Evolutionary conservation across 2,888 invertebrate species (phyloP).

Genomic region (Gymnoscelis rufifasciata): DNA sequence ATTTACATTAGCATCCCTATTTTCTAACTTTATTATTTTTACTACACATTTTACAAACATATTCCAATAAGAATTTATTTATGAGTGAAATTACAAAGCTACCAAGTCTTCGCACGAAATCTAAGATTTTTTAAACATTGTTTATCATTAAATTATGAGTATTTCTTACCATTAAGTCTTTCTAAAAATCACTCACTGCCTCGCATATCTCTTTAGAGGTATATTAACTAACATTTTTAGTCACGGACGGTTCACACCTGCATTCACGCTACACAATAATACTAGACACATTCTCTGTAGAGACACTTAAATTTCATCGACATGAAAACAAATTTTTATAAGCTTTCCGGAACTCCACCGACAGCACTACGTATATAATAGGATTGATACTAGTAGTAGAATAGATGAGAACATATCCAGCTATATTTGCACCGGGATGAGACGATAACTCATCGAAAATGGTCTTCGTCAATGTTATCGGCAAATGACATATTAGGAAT

Average conservation of each 20-base stretch:
- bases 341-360: slow-evolving; percentile 92
- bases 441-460: slow-evolving; percentile 82
- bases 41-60: too few species aligned
- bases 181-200: slow-evolving; percentile 7
- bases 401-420: slow-evolving; percentile 90
- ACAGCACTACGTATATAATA: slow-evolving; percentile 95
- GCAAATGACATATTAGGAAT: slow-evolving; percentile 93
- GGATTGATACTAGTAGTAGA: slow-evolving; percentile 94
- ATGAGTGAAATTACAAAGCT: slow-evolving; percentile 12
- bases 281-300: slow-evolving; percentile 11
- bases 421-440: slow-evolving; percentile 84
- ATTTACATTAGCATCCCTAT: too few species aligned
- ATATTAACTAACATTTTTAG: slow-evolving; percentile 20
- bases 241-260: slow-evolving; percentile 41
- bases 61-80: too few species aligned
- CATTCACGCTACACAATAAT: slow-evolving; percentile 17
- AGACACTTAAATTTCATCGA: slow-evolving; percentile 15
- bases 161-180: not conserved
- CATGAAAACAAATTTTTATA: slow-evolving; percentile 87
- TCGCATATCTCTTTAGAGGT: slow-evolving; percentile 2
- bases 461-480: slow-evolving; percentile 90
- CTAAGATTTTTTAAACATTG: not conserved
- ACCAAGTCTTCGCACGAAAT: slow-evolving; percentile 2
- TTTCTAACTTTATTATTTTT: too few species aligned
- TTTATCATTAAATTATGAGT: not conserved